Percentiles rank a stretch among this genome's conserved stretches.
phyloP scores from a whole-genome alignment of 1,140 invertebrate species.

The Zaprionus gabonicus region DNA sequence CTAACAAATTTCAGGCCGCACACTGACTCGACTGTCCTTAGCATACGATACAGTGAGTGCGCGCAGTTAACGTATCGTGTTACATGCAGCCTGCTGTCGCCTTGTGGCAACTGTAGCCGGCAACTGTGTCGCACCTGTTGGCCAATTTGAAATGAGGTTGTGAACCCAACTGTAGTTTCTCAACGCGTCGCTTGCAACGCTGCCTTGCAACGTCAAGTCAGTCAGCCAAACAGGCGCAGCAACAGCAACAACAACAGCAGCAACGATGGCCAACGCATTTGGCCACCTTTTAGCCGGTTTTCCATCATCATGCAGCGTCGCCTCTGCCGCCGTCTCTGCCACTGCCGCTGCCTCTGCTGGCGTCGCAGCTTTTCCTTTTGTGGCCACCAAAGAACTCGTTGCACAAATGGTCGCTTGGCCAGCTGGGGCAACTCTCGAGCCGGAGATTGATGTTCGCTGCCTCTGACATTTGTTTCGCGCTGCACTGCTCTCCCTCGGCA shows the following conservation, averaged over 20 bases:
- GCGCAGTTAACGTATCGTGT: constrained; percentile 36
- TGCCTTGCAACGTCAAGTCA: constrained; percentile 29
- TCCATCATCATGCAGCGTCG: constrained; percentile 42
- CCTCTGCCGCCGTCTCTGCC: constrained; percentile 8
- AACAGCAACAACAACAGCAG: constrained; percentile 45
- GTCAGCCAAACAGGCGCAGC: constrained; percentile 28
- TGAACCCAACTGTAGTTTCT: constrained; percentile 71
- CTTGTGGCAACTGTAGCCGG: constrained; percentile 14
- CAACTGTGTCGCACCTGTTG: constrained; percentile 76
- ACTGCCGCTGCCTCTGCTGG: constrained; percentile 14
- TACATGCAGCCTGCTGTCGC: constrained; percentile 32
- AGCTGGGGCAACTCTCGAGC: constrained; percentile 33
- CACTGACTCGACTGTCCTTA: not conserved
- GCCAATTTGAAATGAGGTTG: constrained; percentile 79
- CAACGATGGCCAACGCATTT: constrained; percentile 51
- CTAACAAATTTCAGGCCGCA: not conserved
- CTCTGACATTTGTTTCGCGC: constrained; percentile 82
- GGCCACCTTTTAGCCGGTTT: constrained; percentile 54
- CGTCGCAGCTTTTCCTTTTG: constrained; percentile 71
- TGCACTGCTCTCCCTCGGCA: constrained; percentile 38
- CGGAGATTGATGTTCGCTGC: constrained; percentile 80
- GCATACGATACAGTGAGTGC: constrained; percentile 6
- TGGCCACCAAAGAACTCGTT: constrained; percentile 81
- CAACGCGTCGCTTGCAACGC: constrained; percentile 14
- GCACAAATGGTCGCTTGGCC: constrained; percentile 55